These are phyloP conservation scores for Petrolisthes cinctipes DNA, from an alignment of 2,888 invertebrate species.

Conservation along the genomic window DNA sequence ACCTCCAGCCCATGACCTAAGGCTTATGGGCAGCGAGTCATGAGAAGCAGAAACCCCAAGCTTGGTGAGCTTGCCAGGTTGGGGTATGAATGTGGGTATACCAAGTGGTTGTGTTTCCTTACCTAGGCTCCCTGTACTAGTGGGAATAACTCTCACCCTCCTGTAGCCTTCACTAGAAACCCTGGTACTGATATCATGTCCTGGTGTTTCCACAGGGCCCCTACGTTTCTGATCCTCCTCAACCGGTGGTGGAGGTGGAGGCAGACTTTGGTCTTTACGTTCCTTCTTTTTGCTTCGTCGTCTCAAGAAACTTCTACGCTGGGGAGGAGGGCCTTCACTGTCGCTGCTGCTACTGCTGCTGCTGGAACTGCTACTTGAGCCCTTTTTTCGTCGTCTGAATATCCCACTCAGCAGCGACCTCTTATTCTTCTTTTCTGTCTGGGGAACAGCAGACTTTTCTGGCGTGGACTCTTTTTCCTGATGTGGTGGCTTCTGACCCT, in stretches of 20 bases:
- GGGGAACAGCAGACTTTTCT: slow-evolving; percentile 7
- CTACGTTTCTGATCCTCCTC: slow-evolving; percentile 16
- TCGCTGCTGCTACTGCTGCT: slow-evolving; percentile 49
- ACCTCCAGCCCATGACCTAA: slow-evolving; percentile 42
- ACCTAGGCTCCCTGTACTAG: slow-evolving; percentile 34
- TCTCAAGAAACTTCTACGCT: slow-evolving; percentile 31
- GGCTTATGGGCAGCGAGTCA: slow-evolving; percentile 56
- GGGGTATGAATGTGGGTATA: slow-evolving; percentile 44
- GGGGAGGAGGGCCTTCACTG: slow-evolving; percentile 36
- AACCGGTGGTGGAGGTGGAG: slow-evolving; percentile 26
- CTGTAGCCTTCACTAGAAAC: slow-evolving; percentile 1
- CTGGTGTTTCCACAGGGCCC: background rate
- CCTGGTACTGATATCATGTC: background rate
- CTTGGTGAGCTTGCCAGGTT: slow-evolving; percentile 35
- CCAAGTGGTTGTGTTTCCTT: slow-evolving; percentile 60
- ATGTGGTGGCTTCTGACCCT: background rate
- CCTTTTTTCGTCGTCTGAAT: slow-evolving; percentile 57
- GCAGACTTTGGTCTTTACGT: slow-evolving; percentile 12
- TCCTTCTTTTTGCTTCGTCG: slow-evolving; percentile 44
- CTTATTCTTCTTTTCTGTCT: slow-evolving; percentile 41
- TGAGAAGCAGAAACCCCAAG: slow-evolving; percentile 63
- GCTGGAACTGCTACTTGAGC: slow-evolving; percentile 31
- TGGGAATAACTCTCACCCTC: slow-evolving; percentile 40
- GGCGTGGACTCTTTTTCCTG: slow-evolving; percentile 15
- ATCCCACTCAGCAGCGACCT: slow-evolving; percentile 52